Base-by-base conservation (phyloP, 2,113 vertebrate species). In the Synchiropus splendidus region DNA sequence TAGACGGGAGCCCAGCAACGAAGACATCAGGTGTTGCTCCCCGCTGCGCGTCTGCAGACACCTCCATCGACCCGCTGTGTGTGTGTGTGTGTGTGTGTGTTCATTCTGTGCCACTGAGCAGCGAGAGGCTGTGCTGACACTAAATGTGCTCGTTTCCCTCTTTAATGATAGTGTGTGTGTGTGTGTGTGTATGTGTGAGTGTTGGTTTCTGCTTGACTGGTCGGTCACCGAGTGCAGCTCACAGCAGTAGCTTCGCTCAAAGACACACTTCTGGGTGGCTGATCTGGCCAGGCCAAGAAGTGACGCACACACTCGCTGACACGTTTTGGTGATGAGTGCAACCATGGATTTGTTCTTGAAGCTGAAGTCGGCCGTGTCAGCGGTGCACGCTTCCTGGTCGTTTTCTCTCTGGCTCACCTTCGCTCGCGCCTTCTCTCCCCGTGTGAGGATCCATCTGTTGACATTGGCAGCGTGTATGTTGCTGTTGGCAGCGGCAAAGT, bases 11-110 rank as follows among this genome's bases (percentile, higher is more conserved):
- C 70, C 52, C 64, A 61, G 79, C 78, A 80, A 83, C 79, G 73
- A 77, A 84, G 79, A 82, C 75, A 79, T 81, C 83, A 80, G 80
- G 80, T 79, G 82, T 61, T 70, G 54, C 71, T 79, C 78, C 75
- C 75, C 55, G 64, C 73, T 55, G 77, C 43, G 71, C 5, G 42
- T 72, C 63, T 72, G 54, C 41, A 46, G 66, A 79, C 81, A 72
- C 77, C 63, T 70, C 59, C 48, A 39, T 39, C 37, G 30, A 58
- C 58, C 49, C 58, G 67, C 30, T 12, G 15, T 42, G 42, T 51
- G 55, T 51, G 47, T 54, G 32, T 56, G 42, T 45, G 45, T 44
- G 51, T 37, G 37, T 62, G 48, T 42, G 61, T 50, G 36, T 30
- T 16, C 45, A 47, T 38, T 56, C 42, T 48, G 57, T 64, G 52